phyloP scores from a whole-genome alignment of 2,113 vertebrate species.

The Indicator maculatus region DNA sequence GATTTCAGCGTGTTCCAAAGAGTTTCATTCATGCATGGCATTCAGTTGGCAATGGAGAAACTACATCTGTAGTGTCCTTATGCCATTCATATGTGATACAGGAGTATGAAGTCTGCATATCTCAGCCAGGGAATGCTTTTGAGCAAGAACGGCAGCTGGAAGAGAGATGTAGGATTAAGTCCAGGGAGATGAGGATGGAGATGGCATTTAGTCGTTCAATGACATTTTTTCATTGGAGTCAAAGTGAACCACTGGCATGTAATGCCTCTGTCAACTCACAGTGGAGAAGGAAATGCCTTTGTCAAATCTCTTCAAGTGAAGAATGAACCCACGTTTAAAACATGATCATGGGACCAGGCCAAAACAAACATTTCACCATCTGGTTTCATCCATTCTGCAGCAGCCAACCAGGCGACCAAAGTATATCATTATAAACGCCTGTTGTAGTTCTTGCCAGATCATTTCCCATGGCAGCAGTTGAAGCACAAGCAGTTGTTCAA shows the following conservation, averaged over 20 bases:
- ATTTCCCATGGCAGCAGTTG: not conserved
- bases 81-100: not conserved
- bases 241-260: not conserved
- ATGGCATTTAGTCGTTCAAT: rapidly evolving
- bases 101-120: not conserved
- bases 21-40: rapidly evolving
- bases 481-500: not conserved
- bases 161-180: not conserved
- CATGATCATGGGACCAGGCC: not conserved
- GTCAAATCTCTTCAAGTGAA: not conserved
- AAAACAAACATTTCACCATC: not conserved
- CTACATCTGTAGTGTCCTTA: not conserved
- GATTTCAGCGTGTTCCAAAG: not conserved
- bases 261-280: not conserved
- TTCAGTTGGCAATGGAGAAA: rapidly evolving
- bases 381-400: not conserved
- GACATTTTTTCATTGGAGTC: not conserved
- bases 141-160: not conserved
- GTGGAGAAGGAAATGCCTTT: not conserved
- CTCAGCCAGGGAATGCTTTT: not conserved
- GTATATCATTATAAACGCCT: not conserved
- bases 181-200: not conserved
- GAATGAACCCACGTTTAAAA: not conserved
- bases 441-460: not conserved
- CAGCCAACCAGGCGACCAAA: not conserved